Evolutionary conservation across 2,888 invertebrate genomes (phyloP), one percentile per base, ranked within the genome.

Genomic region (Rotaria macrura): DNA sequence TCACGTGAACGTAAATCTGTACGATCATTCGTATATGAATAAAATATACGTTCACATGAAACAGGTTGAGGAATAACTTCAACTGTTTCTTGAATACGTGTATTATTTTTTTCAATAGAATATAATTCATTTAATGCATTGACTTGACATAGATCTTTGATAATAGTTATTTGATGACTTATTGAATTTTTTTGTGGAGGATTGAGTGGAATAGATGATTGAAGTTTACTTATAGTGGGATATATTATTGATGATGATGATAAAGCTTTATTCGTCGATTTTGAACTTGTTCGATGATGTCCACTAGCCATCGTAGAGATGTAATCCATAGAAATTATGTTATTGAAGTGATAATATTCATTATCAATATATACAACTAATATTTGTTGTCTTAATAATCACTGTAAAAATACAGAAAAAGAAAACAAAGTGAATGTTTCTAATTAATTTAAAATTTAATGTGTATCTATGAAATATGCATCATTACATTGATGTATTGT

Each of bases 41-140:
- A 23, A 43, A 79, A 79, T 25, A 43, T 43, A 12, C 79, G 40
- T 79, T 79, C 79, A n/a, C 25, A 79, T 79, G 79, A 43, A n/a
- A 43, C 25, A 4, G 79, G 79, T n/a, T 43, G 40, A 5, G 79
- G 79, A 7, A 79, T 43, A 1, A 79, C 10, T 79, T 79, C 79
- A 23, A 79, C 43, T 79, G 79, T 79, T 79, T 79, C 79, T 79
- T 79, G 79, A 43, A 79, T 20, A 43, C 43, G 79, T 25, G 79
- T 43, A 43, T 79, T 25, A 4, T 20, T 34, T 34, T 43, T 7
- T 43, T 79, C n/a, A 79, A 43, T 7, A n/a, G 25, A 43, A n/a
- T 79, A 43, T 38, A 43, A n/a, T 79, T 79, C 74, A 79, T 79
- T 23, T 23, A 43, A 38, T 79, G 43, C 1, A 79, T 79, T 79